Evolutionary conservation across 1,140 invertebrate genomes (phyloP), one percentile per base, ranked within the genome.

Genomic region (Bursaphelenchus mucronatus): DNA sequence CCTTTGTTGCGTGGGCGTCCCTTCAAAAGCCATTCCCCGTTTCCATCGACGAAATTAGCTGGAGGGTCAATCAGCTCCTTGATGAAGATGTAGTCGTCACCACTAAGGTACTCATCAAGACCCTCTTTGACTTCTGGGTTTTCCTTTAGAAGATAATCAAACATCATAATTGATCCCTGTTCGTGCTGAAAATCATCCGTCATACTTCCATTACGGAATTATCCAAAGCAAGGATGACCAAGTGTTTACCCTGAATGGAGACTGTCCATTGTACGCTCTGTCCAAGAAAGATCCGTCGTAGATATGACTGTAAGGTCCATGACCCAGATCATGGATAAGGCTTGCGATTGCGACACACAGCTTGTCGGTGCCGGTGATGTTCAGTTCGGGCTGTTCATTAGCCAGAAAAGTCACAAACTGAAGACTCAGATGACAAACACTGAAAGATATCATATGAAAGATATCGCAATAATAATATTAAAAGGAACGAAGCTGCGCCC

Each of bases 251-350:
- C 49, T 50, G 4, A 19, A 19, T 55, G 11, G 17, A 55, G 13
- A 55, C 39, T 55, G 1, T 17, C 39, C 61, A 53, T 69, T 71
- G 46, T 72, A 57, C 46, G 54, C 71, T 64, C 63, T 49, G 55
- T 54, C 64, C 54, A 80, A 79, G 52, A 80, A 86, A 7, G 30
- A 40, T 73, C 43, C 47, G 43, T 88, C 87, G 85, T 86, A 88
- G 0, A 82, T 68, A 75, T 88, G 87, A 21, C 86, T 87, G 76
- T 87, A 87, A 4, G 87, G 87, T 3, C 87, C 87, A 78, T 88
- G 87, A 9, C 80, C 79, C 64, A 71, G 69, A 74, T 89, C 88
- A 82, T 89, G 88, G 64, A 87, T 86, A 0, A 89, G 82, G 0
- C 86, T 88, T 51, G 87, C 88, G 45, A 89, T 83, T 72, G 85